Conservation (phyloP, 2,113 vertebrate species). For the Istiophorus platypterus region DNA sequence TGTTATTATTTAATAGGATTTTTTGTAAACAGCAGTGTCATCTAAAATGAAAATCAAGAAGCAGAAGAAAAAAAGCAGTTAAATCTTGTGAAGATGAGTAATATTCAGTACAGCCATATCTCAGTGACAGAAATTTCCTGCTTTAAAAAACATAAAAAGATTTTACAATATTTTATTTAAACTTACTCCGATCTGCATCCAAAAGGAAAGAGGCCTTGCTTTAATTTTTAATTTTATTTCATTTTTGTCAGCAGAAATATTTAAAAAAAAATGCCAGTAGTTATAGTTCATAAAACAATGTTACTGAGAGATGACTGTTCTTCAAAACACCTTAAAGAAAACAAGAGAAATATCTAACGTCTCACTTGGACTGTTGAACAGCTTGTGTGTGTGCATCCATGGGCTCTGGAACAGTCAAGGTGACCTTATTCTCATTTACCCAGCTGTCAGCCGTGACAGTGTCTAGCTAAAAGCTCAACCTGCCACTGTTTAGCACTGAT, state of each 20-base stretch:
- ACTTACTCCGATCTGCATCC: not conserved
- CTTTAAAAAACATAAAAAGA: not conserved
- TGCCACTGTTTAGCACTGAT: not conserved
- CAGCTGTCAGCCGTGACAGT: not conserved
- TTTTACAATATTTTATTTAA: not conserved
- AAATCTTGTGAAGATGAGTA: not conserved
- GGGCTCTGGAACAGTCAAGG: conserved; percentile 2
- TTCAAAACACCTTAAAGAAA: not conserved
- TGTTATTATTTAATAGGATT: too few species aligned
- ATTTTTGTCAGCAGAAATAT: not conserved
- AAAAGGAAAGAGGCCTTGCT: not conserved
- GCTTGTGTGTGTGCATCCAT: not conserved
- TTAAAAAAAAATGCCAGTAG: not conserved
- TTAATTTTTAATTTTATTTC: not conserved
- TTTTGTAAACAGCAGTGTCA: not conserved
- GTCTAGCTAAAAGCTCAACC: conserved; percentile 32
- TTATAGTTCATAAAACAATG: not conserved
- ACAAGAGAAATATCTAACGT: not conserved
- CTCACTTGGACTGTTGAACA: not conserved
- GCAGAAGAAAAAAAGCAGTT: too few species aligned
- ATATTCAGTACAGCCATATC: not conserved
- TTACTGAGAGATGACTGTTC: not conserved
- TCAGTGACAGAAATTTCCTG: not conserved
- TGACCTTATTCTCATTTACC: conserved; percentile 30
- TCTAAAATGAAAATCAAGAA: not conserved